These are phyloP conservation scores for Dolomedes plantarius DNA, from an alignment of 2,888 invertebrate genomes.

Conservation along the genomic window DNA sequence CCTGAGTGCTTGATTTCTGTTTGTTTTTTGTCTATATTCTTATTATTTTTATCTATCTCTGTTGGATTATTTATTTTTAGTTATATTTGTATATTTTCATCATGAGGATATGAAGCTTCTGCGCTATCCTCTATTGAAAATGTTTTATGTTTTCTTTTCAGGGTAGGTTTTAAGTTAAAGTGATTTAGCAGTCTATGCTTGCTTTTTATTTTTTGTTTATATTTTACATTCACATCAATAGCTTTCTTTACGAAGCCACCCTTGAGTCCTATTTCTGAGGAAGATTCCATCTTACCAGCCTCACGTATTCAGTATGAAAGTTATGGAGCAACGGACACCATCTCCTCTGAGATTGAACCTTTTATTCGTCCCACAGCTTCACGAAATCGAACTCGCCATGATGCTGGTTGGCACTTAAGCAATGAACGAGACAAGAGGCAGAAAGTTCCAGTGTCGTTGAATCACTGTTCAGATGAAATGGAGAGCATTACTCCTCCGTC, in stretches of 20 bases:
- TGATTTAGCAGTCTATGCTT: no score
- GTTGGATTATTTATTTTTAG: no score
- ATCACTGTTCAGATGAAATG: conserved; percentile 56
- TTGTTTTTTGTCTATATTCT: no score
- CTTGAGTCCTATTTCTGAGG: conserved; percentile 49
- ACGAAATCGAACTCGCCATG: conserved; percentile 33
- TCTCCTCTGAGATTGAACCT: conserved; percentile 6
- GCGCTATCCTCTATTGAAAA: no score
- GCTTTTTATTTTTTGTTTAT: no score
- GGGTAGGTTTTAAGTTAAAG: no score
- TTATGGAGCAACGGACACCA: conserved; percentile 38
- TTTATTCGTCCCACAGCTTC: neutral
- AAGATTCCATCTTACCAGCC: conserved; percentile 26
- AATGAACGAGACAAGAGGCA: neutral
- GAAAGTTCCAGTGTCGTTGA: conserved; percentile 46
- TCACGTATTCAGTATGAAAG: conserved; percentile 18
- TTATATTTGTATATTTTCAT: no score
- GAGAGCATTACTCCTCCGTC: conserved; percentile 47
- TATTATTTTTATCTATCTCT: no score
- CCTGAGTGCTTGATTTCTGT: no score
- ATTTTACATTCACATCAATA: no score
- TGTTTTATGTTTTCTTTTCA: no score
- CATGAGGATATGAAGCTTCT: no score
- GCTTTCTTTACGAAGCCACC: conserved; percentile 36
- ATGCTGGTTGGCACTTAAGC: conserved; percentile 25